Evolutionary conservation across 2,888 invertebrate species (phyloP), one percentile per base, ranked within the genome.

Genomic region (Abrostola tripartita): DNA sequence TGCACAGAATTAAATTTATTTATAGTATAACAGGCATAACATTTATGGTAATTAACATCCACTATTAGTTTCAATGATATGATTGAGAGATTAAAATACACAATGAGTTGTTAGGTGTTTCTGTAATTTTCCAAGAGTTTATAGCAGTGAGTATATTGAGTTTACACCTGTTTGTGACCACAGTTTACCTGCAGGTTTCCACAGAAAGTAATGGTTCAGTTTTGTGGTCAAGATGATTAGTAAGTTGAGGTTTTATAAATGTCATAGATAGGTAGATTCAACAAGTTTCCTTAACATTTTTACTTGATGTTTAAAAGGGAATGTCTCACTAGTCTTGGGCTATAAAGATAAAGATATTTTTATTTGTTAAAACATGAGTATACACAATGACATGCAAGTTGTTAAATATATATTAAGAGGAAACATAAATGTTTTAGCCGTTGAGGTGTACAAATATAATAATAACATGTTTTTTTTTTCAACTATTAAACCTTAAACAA

Each of bases 111-210:
- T 61, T 40, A 67, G 51, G 55, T 65, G 38, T 37, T 47, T 24
- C 56, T 37, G 68, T 69, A 59, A 54, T 72, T 69, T 78, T 68
- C 65, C 62, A 7, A 64, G 64, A 59, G 49, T 53, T 24, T 54
- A 44, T 57, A 59, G 4, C 59, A 52, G 47, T 52, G 53, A 40
- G 37, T 65, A 56, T 47, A 55, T 49, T 58, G 51, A 24, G 47
- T 56, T 55, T 36, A 41, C 57, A 56, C 42, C 7, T 61, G 37
- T 14, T 47, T 38, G 44, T 47, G 44, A 56, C 50, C 47, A 49
- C 42, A 59, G 44, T 2, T 24, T 4, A 24, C 24, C 24, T 24
- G 24, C 4, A 24, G 1, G 24, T 24, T 24, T 24, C 24, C 24
- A 24, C 9, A 8, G 14, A 44, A 35, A 10, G 35, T 41, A n/a